phyloP scores from a whole-genome alignment of 2,113 vertebrate species.

The Eupsittula cactorum region DNA sequence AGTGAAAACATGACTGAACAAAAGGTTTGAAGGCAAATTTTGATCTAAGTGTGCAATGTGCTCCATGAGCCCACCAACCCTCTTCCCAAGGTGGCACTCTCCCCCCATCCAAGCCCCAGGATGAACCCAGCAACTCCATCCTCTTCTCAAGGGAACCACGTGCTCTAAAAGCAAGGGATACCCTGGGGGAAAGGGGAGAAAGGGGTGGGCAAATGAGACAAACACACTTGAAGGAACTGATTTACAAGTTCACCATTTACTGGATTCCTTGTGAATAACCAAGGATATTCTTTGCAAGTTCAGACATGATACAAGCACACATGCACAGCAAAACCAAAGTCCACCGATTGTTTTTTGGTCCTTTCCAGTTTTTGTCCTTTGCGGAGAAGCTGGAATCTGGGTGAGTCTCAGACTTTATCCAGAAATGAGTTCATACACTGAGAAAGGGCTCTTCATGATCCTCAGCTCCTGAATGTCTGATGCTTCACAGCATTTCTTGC shows the following conservation, averaged over 20 bases:
- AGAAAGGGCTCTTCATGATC: background rate
- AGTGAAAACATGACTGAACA: background rate
- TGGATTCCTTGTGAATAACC: conserved; percentile 31
- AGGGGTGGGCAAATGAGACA: conserved; percentile 59
- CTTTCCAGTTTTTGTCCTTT: background rate
- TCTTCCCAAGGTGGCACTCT: background rate
- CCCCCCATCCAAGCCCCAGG: background rate
- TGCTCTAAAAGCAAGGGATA: background rate
- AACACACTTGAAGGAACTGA: background rate
- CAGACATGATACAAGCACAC: conserved; percentile 47
- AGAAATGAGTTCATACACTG: background rate
- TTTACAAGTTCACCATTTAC: conserved; percentile 52
- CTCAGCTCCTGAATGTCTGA: background rate
- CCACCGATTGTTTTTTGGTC: background rate
- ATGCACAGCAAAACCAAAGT: conserved; percentile 4
- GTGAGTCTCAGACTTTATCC: background rate
- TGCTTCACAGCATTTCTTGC: background rate
- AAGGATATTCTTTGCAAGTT: conserved; percentile 24
- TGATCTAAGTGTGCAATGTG: background rate
- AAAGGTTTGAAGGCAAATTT: background rate
- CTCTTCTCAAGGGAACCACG: background rate
- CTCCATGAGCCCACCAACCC: background rate
- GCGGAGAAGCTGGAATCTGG: background rate
- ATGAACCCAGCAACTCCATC: background rate
- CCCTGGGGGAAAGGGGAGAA: background rate